Evolutionary conservation across 1,140 invertebrate genomes (phyloP).

Genomic region (Macrocentrus cingulum): DNA sequence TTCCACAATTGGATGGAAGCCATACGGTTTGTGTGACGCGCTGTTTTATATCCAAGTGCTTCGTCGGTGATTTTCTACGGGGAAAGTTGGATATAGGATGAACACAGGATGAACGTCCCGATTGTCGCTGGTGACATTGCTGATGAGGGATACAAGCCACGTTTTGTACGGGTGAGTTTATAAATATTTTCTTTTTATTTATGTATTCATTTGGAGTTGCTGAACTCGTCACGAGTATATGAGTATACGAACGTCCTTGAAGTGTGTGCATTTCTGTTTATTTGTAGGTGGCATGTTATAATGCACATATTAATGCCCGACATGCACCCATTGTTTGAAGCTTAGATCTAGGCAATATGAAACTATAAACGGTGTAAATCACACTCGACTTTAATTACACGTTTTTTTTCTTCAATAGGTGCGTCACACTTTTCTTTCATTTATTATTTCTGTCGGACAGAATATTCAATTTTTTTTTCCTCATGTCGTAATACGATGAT

Average conservation of each 20-base stretch:
- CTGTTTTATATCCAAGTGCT: too few species aligned
- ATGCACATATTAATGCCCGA: neutral
- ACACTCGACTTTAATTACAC: neutral
- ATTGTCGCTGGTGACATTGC: conserved; percentile 55
- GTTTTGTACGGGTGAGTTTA: conserved; percentile 53
- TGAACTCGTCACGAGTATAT: neutral
- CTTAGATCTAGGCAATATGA: conserved; percentile 1
- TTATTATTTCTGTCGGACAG: too few species aligned
- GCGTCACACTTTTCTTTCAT: too few species aligned
- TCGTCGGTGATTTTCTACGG: neutral
- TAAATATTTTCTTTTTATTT: neutral
- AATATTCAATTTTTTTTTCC: too few species aligned
- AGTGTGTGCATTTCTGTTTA: neutral
- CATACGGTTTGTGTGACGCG: too few species aligned
- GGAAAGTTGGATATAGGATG: conserved; percentile 33
- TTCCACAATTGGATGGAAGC: neutral
- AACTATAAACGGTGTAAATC: neutral
- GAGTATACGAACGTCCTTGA: conserved; percentile 2
- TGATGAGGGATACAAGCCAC: conserved; percentile 49
- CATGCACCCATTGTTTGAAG: conserved; percentile 17
- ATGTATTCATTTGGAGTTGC: neutral
- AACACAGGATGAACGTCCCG: conserved; percentile 52
- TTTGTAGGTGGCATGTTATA: neutral
- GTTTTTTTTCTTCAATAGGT: neutral
- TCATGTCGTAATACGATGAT: too few species aligned